Conservation (phyloP, 2,888 invertebrate genomes). For the Strigamia crassipes region DNA sequence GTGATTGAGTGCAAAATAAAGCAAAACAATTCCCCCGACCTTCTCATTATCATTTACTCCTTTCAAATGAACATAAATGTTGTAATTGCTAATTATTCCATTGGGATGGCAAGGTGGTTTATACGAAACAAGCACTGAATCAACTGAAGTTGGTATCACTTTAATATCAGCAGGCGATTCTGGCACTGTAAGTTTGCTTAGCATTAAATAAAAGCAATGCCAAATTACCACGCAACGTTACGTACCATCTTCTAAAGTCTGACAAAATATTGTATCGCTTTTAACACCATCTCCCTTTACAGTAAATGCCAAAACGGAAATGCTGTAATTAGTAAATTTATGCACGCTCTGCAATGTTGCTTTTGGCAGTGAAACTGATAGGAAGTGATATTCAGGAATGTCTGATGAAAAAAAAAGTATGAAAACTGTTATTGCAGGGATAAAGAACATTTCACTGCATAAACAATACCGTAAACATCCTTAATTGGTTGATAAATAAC, state of each 20-base stretch:
- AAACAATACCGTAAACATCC: slow-evolving; percentile 1
- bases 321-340: slow-evolving; percentile 94
- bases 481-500: slow-evolving; percentile 61
- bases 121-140: slow-evolving; percentile 92
- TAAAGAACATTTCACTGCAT: not conserved
- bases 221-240: not conserved
- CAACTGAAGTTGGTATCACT: slow-evolving; percentile 86
- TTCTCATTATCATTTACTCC: slow-evolving; percentile 57
- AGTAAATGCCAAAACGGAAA: slow-evolving; percentile 93
- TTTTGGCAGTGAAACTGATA: slow-evolving; percentile 57
- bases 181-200: slow-evolving; percentile 68
- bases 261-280: slow-evolving; percentile 83
- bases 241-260: slow-evolving; percentile 93
- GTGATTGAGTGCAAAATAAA: not conserved
- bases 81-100: slow-evolving; percentile 90
- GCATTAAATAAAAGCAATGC: not conserved
- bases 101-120: slow-evolving; percentile 89
- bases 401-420: not conserved
- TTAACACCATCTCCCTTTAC: slow-evolving; percentile 93
- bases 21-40: not conserved
- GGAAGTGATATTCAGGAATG: not conserved
- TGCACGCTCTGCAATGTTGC: slow-evolving; percentile 88
- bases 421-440: not conserved
- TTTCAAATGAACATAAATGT: slow-evolving; percentile 72
- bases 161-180: slow-evolving; percentile 92